Base-by-base conservation (phyloP, 2,113 vertebrate species). In the Megaptera novaeangliae region DNA sequence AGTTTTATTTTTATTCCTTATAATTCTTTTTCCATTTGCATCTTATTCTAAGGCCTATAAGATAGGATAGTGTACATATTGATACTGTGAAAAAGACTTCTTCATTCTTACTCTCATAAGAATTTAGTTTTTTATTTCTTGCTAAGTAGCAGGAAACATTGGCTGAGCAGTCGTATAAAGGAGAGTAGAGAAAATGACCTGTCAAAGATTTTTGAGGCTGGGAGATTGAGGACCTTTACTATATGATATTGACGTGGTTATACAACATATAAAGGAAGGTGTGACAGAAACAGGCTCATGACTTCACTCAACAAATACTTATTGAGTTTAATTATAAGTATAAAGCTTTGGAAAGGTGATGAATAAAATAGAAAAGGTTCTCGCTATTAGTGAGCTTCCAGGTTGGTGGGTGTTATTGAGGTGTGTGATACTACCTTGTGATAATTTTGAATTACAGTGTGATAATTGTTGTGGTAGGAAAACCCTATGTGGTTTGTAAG, bases 51-150 rank as follows among this genome's bases (percentile, higher is more conserved):
- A 68, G n/a, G 8, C 8, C 29, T 85, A 39, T 72, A 15, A 92
- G 36, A 78, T 41, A 82, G 17, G 36, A 66, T 49, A 64, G 44
- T 94, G 2, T 25, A 23, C 49, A 36, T 34, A 46, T 68, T 64
- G 36, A 66, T 61, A 41, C 41, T 92, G n/a, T 94, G 13, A 57
- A 74, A 78, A 86, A 87, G 21, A 0, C 7, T 44, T 66, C 31
- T 84, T 95, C 27, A 75, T 96, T 94, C 36, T 94, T 88, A 77
- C 34, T 69, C 41, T 57, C 23, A 25, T 88, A 44, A 93, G 17
- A 88, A 81, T 74, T 72, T 75, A 89, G 49, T 69, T 78, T 83
- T 80, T 96, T 90, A 68, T 84, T 96, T 78, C 49, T 92, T 94
- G 5, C 39, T 94, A 29, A n/a, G 2, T 49, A 69, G 8, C 55